These are phyloP conservation scores for Pelvicachromis taeniatus DNA, from an alignment of 2,113 vertebrate genomes.

Conservation along the genomic window DNA sequence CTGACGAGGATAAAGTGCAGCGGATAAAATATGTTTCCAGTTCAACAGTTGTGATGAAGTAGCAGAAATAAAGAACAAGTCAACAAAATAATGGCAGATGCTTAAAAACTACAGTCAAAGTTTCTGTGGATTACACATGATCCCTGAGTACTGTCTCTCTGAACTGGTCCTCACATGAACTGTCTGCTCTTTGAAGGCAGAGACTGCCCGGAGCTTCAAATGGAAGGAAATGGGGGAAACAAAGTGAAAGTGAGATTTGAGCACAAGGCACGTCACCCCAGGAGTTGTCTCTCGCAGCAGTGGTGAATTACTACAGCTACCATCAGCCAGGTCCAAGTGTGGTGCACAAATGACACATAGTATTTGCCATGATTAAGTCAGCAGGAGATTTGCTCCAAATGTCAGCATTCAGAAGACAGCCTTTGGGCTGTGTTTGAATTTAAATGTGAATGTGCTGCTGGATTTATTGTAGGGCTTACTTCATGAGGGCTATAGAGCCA, in stretches of 20 bases:
- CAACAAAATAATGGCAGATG: not conserved
- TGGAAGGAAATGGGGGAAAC: not conserved
- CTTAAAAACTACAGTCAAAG: not conserved
- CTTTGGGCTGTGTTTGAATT: conserved; percentile 30
- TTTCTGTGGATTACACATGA: not conserved
- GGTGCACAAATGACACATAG: conserved; percentile 75
- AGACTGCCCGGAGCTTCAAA: not conserved
- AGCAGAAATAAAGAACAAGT: not conserved
- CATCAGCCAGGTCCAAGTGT: conserved; percentile 73
- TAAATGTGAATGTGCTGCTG: conserved; percentile 23
- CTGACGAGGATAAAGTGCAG: not conserved
- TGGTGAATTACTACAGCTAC: conserved; percentile 74
- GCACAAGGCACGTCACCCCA: conserved; percentile 54
- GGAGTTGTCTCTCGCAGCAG: conserved; percentile 70
- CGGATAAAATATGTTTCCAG: not conserved
- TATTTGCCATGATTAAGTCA: conserved; percentile 78
- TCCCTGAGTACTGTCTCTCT: not conserved
- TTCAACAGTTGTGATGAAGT: not conserved
- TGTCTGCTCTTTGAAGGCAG: not conserved
- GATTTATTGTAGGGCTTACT: not conserved
- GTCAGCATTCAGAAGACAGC: conserved; percentile 67
- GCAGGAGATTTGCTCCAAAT: conserved; percentile 77
- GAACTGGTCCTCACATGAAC: not conserved
- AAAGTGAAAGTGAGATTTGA: conserved; percentile 25
- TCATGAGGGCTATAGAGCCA: not conserved